Base-by-base conservation (phyloP, 2,888 invertebrate genomes). In the Drosophila algonquin region DNA sequence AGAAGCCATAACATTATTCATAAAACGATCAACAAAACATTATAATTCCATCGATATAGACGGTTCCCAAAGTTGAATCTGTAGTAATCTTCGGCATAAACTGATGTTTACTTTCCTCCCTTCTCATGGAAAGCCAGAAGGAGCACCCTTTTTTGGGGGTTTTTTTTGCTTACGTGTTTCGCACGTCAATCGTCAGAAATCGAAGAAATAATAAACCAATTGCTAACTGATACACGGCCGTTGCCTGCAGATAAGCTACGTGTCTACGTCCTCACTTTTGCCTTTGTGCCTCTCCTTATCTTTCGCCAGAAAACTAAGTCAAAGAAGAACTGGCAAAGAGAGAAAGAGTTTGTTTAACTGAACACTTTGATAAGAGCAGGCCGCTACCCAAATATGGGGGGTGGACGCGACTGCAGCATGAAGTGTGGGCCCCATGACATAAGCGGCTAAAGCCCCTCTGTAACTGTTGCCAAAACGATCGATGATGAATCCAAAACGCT, bases 171-270 rank as follows among this genome's bases (percentile, higher is more conserved):
- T 75, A 89, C 87, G 82, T 82, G 78, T 73, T 71, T 57, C 47
- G 55, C 65, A 72, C 84, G 79, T 87, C 89, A 87, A 80, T 75
- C 56, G 40, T n/a, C 40, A 40, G 40, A 68, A 75, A 73, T 70
- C 57, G 70, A 58, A 50, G 60, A 82, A 73, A 73, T 75, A 73
- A 73, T 75, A 80, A 77, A 80, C 75, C 79, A 77, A 84, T 89
- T 89, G 89, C 87, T 82, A 89, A 84, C 89, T 89, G 82, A 82
- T 82, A 89, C 78, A 72, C 76, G 71, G 69, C 40, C 62, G 68
- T 80, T 75, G 59, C 40, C 40, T 40, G 58, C 68, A 64, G 82
- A 82, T 82, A 87, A 82, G 87, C 72, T 9, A 14, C 32, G 18
- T 27, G 47, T 54, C 35, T 35, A 14, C 30, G 27, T 16, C n/a